Evolutionary conservation across 2,797 vertebrate species (phyloP), one percentile per base, ranked within the genome.

Genomic region (Tolypeutes matacus): DNA sequence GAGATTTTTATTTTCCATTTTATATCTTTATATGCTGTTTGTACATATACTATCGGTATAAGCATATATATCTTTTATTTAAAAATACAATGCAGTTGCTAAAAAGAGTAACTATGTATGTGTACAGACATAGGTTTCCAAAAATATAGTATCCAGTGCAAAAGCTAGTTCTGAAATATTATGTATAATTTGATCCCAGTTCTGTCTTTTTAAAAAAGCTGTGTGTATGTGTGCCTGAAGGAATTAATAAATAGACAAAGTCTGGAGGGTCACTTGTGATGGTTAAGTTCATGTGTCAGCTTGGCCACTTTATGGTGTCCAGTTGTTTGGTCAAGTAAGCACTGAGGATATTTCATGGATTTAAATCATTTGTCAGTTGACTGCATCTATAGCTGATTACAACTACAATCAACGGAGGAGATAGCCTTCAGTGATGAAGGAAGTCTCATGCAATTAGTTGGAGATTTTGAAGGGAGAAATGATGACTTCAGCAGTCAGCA

Each of bases 1-100:
- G 53, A 92, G 23, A 62, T 39, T 84, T 87, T 89, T 69, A 53
- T 77, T 94, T 93, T 70, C 42, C 34, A 49, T 20, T 92, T 89
- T 77, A 56, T 81, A 46, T 49, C 23, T 65, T 73, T 81, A 75
- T 75, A 6, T 21, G 42, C 10, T 56, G 29, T 78, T 80, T 91
- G 73, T 53, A 53, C 51, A 91, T 7, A 77, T 7, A 75, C 51
- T n/a, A 7, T 49, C 39, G 58, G 72, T 14, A 72, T 49, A 6
- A 36, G 70, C 27, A 20, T 34, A n/a, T 14, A n/a, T 7, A 20
- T 20, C 5, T 34, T 31, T 69, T 56, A 67, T n/a, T 67, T 67
- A 51, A 39, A 73, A 60, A 64, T 15, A 34, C 25, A 36, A 8
- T 10, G 12, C 5, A 70, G 23, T 21, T 60, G 51, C 60, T 64